A percentile compares a stretch with the other conserved stretches of the same genome.
phyloP scores from a whole-genome alignment of 2,888 invertebrate species.

The Chrysolina americana region DNA sequence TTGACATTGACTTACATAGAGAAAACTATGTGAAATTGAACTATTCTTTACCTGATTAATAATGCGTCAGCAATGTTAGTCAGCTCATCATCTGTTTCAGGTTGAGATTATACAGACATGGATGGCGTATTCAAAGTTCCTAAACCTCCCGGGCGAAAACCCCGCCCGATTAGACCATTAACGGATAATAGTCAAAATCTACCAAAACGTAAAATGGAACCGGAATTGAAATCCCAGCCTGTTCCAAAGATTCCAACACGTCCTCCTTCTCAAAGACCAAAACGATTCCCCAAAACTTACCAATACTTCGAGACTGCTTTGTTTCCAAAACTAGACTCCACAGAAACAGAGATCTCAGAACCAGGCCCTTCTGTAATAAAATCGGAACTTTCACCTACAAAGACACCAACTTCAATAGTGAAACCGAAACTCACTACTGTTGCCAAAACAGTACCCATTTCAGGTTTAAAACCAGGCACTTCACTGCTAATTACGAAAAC shows the following conservation, averaged over 20 bases:
- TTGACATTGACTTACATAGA: too few relatives aligned
- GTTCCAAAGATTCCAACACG: background rate
- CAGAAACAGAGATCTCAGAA: background rate
- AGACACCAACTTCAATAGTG: background rate
- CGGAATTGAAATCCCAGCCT: background rate
- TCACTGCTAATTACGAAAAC: background rate
- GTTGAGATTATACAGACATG: background rate
- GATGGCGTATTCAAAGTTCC: constrained; percentile 11
- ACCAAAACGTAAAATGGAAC: background rate
- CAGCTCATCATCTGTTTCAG: background rate
- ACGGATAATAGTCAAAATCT: background rate
- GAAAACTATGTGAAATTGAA: too few relatives aligned
- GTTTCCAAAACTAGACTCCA: background rate
- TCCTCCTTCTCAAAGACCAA: background rate
- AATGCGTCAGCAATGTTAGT: too few relatives aligned
- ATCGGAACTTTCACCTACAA: background rate
- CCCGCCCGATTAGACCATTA: background rate
- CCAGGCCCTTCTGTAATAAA: background rate
- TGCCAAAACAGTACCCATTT: background rate
- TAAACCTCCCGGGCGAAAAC: background rate
- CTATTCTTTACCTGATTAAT: too few relatives aligned
- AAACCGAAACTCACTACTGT: background rate
- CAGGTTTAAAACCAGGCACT: background rate
- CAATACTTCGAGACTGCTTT: background rate
- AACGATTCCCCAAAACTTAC: background rate